Percentiles rank a stretch among this genome's conserved stretches.
Conservation (phyloP, 2,888 invertebrate genomes). For the Phengaris arion region DNA sequence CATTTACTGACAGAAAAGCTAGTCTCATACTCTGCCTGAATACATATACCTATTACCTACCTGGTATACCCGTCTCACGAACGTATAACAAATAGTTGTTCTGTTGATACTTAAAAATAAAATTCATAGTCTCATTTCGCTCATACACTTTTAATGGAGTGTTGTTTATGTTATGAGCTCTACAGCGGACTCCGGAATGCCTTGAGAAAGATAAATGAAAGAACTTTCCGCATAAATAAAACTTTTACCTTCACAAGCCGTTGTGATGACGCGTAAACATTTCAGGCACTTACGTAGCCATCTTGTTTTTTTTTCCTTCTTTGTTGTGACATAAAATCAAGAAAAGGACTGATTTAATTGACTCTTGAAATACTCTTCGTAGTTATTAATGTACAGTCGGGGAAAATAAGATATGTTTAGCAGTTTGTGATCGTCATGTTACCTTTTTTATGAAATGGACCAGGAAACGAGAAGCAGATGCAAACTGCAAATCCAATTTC, state of each 20-base stretch:
- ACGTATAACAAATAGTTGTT: neutral
- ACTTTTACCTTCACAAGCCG: constrained; percentile 53
- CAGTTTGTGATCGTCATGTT: neutral
- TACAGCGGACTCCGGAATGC: constrained; percentile 44
- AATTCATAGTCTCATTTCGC: constrained; percentile 29
- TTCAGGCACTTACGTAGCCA: constrained; percentile 50
- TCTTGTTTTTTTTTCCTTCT: constrained; percentile 44
- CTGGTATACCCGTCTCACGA: neutral
- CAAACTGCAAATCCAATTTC: too few relatives aligned
- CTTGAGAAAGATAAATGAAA: constrained; percentile 67
- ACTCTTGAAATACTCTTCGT: neutral
- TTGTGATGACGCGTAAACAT: constrained; percentile 61
- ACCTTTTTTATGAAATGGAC: neutral
- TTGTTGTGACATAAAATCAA: constrained; percentile 5
- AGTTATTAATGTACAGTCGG: neutral
- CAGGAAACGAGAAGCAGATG: too few relatives aligned
- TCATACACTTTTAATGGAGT: constrained; percentile 32
- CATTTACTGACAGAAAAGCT: too few relatives aligned
- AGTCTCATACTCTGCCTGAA: too few relatives aligned
- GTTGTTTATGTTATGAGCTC: constrained; percentile 31
- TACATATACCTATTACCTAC: neutral
- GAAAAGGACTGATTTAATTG: neutral
- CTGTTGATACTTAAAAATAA: constrained; percentile 6
- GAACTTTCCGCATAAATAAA: constrained; percentile 74
- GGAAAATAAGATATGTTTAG: neutral